Evolutionary conservation across 2,797 vertebrate species (phyloP).

Genomic region (Tiaroga cobitis): DNA sequence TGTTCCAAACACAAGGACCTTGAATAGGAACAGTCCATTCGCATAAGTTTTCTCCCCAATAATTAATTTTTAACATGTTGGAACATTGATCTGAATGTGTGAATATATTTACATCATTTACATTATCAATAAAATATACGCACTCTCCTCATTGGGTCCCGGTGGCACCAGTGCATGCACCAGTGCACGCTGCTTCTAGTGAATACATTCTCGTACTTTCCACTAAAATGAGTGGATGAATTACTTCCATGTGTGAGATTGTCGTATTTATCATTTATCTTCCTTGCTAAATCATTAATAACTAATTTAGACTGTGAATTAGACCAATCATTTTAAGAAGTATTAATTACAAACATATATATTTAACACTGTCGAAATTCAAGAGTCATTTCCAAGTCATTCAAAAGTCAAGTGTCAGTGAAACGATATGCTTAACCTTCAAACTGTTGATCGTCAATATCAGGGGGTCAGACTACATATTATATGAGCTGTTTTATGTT

Average conservation of each 20-base stretch:
- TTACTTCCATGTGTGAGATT: conserved; percentile 29
- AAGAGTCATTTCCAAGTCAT: neutral
- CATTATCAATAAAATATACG: conserved; percentile 45
- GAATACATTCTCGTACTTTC: conserved; percentile 35
- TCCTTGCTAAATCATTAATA: conserved; percentile 53
- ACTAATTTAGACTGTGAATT: conserved; percentile 49
- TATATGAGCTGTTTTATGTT: neutral
- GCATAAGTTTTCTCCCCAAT: conserved; percentile 32
- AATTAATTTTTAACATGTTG: conserved; percentile 51
- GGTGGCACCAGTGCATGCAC: conserved; percentile 7
- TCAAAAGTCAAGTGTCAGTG: neutral
- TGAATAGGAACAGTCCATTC: conserved; percentile 50
- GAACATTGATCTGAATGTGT: conserved; percentile 55
- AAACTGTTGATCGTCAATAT: conserved; percentile 1
- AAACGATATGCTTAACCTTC: conserved; percentile 6
- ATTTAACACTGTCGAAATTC: neutral
- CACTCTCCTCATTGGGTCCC: conserved; percentile 14
- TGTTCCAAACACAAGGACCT: conserved; percentile 36
- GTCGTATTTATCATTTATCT: conserved; percentile 45
- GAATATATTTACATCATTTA: conserved; percentile 52
- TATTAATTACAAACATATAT: conserved; percentile 30
- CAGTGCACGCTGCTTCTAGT: neutral
- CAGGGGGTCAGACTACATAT: neutral
- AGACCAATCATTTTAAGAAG: conserved; percentile 30
- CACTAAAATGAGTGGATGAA: conserved; percentile 30